Evolutionary conservation across 2,888 invertebrate genomes (phyloP), one percentile per base, ranked within the genome.

Genomic region (Yponomeuta plumbellus): DNA sequence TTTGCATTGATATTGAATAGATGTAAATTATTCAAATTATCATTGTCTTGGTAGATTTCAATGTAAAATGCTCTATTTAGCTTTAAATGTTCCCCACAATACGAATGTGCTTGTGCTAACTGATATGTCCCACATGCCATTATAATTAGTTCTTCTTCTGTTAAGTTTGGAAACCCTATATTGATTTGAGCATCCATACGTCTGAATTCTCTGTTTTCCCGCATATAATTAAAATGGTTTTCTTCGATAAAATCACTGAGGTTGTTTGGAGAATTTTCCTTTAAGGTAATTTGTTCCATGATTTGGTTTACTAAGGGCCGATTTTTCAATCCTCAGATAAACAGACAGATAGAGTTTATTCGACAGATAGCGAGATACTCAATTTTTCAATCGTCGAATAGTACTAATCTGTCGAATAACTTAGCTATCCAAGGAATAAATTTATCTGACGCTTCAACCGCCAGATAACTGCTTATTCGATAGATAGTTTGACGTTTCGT

Each of bases 271-370:
- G 23, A 26, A 26, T 26, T 63, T 64, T 65, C 21, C 17, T 59
- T 58, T 44, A 22, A 68, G 66, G 62, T 68, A 68, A 58, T 68
- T 66, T 11, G 66, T 66, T 61, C 67, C 52, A 34, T 61, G 62
- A 52, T 69, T 69, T 59, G 26, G 61, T 66, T 61, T 64, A 65
- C 63, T 64, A 52, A 26, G 26, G 26, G 26, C 26, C 5, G 26
- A 26, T 26, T 26, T 26, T 26, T 26, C 26, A 26, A 26, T 26
- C 26, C 26, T 26, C 5, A 26, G 26, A 26, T 26, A 26, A 26
- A 26, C 26, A 26, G 26, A 34, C n/a, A n/a, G n/a, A n/a, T n/a
- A n/a, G 34, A 8, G 34, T 34, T 34, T 34, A 34, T 34, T 34
- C 34, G 34, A 34, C 34, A 34, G 34, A 34, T 34, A 34, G 8